A percentile compares a stretch with the other conserved stretches of the same genome.
Evolutionary conservation across 2,113 vertebrate species (phyloP).

Genomic region (Microcebus murinus): DNA sequence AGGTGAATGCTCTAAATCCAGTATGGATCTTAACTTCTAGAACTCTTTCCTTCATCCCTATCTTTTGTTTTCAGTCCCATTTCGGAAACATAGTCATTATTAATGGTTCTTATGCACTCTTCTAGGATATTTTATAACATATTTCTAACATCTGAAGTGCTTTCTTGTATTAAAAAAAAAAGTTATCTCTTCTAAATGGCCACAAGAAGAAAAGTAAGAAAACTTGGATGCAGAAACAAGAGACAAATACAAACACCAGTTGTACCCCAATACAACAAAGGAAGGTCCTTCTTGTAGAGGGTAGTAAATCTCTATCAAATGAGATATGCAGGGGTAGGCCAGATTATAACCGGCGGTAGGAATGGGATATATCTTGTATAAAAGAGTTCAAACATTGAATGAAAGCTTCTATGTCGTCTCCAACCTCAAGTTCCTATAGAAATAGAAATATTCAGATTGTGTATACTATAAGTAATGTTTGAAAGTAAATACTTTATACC

Average conservation of each 20-base stretch:
- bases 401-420: neutral
- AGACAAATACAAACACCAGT: neutral
- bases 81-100: neutral
- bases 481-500: neutral
- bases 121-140: neutral
- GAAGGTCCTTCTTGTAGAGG: neutral
- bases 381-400: neutral
- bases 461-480: neutral
- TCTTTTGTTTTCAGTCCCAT: neutral
- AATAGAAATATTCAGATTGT: neutral
- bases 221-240: neutral
- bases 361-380: neutral
- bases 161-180: neutral
- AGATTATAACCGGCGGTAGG: fast-evolving
- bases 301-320: neutral
- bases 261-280: neutral
- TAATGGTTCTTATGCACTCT: neutral
- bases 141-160: neutral
- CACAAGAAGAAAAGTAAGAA: neutral
- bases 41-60: neutral
- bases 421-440: neutral
- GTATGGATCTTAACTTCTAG: neutral
- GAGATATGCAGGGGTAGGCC: neutral
- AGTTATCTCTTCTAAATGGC: neutral
- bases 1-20: neutral